Conservation (phyloP, 1,140 invertebrate genomes). For the Phortica variegata region DNA sequence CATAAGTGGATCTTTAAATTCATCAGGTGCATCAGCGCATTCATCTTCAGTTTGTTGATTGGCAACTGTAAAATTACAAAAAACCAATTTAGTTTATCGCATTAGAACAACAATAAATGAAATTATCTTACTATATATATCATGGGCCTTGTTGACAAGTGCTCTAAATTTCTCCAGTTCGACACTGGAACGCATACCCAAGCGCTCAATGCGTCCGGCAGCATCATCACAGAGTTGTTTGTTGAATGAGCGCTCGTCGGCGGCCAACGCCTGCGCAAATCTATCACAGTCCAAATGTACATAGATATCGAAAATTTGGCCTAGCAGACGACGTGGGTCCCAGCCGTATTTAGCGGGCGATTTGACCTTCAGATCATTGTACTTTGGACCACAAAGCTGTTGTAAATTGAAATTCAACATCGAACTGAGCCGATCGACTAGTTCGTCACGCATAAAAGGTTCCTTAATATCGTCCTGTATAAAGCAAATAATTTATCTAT, state of each 20-base stretch:
- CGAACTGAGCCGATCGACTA: slow-evolving; percentile 89
- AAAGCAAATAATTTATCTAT: background rate
- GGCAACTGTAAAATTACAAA: slow-evolving; percentile 64
- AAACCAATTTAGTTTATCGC: too few species aligned
- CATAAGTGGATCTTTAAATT: slow-evolving; percentile 97
- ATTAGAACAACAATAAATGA: background rate
- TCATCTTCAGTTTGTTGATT: slow-evolving; percentile 88
- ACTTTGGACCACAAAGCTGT: slow-evolving; percentile 96
- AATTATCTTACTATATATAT: slow-evolving; percentile 65
- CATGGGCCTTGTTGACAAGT: slow-evolving; percentile 77
- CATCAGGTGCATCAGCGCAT: slow-evolving; percentile 93
- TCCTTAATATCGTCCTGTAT: slow-evolving; percentile 76
- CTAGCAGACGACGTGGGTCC: slow-evolving; percentile 88
- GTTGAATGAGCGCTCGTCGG: slow-evolving; percentile 92
- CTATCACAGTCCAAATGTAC: slow-evolving; percentile 90
- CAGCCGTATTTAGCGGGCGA: slow-evolving; percentile 94
- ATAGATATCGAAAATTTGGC: slow-evolving; percentile 94
- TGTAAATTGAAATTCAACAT: slow-evolving; percentile 98
- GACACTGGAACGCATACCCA: slow-evolving; percentile 78
- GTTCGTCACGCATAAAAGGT: slow-evolving; percentile 88
- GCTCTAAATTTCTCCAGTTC: slow-evolving; percentile 81
- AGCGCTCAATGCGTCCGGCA: slow-evolving; percentile 74
- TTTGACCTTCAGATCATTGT: slow-evolving; percentile 95
- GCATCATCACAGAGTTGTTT: slow-evolving; percentile 92
- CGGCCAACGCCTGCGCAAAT: slow-evolving; percentile 86